Base-by-base conservation (phyloP, 1,140 invertebrate genomes). In the Drosophila varians region DNA sequence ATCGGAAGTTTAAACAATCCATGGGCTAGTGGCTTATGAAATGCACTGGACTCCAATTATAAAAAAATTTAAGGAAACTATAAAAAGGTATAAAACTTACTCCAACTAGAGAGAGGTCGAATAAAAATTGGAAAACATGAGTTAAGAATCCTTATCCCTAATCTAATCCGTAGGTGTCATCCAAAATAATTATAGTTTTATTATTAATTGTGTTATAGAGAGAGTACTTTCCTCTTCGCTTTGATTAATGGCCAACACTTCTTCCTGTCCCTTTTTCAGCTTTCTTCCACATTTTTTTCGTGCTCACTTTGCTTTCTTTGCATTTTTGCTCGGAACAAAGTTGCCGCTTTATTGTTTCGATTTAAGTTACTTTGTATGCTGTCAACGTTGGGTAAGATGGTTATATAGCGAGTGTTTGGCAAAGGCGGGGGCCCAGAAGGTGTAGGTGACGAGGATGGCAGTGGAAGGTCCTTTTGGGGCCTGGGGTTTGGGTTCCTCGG, bases 331-430 rank as follows among this genome's bases (percentile, higher is more conserved):
- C 23, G 45, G 77, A 57, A 87, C 82, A 87, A 87, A 87, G 82
- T 87, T 87, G 82, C 83, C 78, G 79, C 84, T 89, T 89, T 89
- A 89, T 89, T 89, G 84, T 89, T 89, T 89, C 84, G 84, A 89
- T 89, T 89, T 89, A 89, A 89, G 84, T 89, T 89, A 89, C 84
- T 89, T 89, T 89, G 84, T 89, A 89, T 89, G 84, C 84, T 89
- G 84, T 89, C 84, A 89, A 89, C 84, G 84, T 89, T 73, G 83
- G 49, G 68, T 68, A 68, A 68, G 64, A 68, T 68, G 64, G 64
- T 68, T 68, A 68, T 68, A 68, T 53, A 68, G 64, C 61, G 61
- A 66, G 68, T 71, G 62, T 57, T 42, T 56, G 34, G 14, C 14
- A 34, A 14, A 11, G 26, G 34, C 34, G 18, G 8, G 52, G 6